Evolutionary conservation across 2,113 vertebrate species (phyloP).

Genomic region (Hydrochoerus hydrochaeris): DNA sequence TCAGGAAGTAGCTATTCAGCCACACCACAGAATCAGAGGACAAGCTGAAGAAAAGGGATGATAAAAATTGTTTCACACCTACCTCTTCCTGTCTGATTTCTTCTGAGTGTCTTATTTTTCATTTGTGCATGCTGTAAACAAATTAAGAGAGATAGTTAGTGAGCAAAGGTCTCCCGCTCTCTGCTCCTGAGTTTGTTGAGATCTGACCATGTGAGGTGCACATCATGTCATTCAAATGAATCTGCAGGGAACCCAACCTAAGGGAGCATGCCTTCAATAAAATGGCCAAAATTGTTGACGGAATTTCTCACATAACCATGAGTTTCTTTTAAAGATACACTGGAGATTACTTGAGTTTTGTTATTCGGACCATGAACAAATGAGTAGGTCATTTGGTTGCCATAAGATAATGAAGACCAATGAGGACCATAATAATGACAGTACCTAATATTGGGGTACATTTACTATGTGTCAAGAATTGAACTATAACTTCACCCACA

Average conservation of each 20-base stretch:
- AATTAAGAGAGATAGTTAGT: not conserved
- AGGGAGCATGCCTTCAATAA: constrained; percentile 54
- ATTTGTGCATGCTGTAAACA: constrained; percentile 46
- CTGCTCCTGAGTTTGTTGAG: constrained; percentile 7
- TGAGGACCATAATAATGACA: not conserved
- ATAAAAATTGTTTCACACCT: not conserved
- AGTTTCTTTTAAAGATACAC: not conserved
- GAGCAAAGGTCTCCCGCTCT: constrained; percentile 3
- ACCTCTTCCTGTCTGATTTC: not conserved
- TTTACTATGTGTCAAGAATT: not conserved
- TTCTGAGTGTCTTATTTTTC: constrained; percentile 15
- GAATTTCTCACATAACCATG: not conserved
- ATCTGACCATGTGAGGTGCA: not conserved
- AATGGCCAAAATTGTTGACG: constrained; percentile 1
- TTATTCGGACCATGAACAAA: not conserved
- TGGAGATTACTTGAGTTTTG: not conserved
- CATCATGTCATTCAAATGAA: not conserved
- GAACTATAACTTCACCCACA: not conserved
- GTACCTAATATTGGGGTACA: not conserved
- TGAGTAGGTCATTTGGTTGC: too few relatives aligned
- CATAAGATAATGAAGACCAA: too few relatives aligned
- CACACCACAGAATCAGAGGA: not conserved
- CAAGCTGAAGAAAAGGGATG: not conserved
- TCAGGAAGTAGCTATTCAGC: not conserved
- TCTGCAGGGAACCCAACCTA: not conserved